Base-by-base conservation (phyloP, 2,113 vertebrate genomes). In the Menidia beryllina region DNA sequence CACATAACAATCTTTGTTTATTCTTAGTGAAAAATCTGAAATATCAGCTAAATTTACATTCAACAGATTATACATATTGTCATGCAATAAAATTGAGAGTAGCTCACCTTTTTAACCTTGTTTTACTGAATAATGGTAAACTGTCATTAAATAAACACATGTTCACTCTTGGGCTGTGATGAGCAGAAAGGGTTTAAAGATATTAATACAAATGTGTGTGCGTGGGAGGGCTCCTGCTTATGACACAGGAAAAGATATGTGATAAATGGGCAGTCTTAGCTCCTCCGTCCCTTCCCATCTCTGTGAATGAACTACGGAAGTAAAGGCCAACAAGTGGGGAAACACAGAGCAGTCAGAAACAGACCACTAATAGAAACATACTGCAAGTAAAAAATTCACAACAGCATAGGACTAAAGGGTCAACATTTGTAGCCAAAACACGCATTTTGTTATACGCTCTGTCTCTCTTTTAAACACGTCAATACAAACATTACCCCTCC, bases 221-320 rank as follows among this genome's bases (percentile, higher is more conserved):
- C 30, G 55, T 2, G 10, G 27, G 45, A 70, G 8, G 23, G 52
- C 43, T 79, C 39, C 17, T 25, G 59, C 30, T 48, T 71, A 53
- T 38, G 50, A 49, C 45, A 69, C 63, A 83, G 30, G 23, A 62
- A 21, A 71, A 34, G 21, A 48, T 30, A 13, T 43, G 57, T 27
- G 27, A 70, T 65, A 47, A 70, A 59, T 51, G 23, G 59, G 10
- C 47, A 19, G 34, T 39, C 54, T 56, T 55, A 64, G 26, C 61
- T 72, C 58, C 53, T 61, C 72, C 53, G 26, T 65, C 69, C 58
- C 53, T 61, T 75, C 53, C 38, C 21, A 39, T 50, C 61, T 39
- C n/a, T 41, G 27, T 9, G n/a, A 51, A 7, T 26, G 0, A 39
- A 62, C 19, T 11, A 19, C 13, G 34, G 59, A 77, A 12, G 60